Conservation (phyloP, 1,140 invertebrate genomes). For the Battus philenor region DNA sequence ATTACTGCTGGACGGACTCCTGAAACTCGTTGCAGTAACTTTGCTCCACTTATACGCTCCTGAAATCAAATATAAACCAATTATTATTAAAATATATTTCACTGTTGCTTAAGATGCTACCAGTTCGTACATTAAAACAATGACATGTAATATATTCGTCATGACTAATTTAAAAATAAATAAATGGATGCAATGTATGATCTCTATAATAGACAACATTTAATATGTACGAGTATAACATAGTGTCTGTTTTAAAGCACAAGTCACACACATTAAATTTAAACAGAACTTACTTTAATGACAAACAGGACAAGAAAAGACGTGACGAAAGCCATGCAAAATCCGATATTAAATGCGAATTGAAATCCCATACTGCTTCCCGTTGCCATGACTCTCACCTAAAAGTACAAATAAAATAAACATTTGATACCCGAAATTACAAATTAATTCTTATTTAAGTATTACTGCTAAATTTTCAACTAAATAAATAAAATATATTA, state of each 20-base stretch:
- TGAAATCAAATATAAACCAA: slow-evolving; percentile 40
- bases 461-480: too few species aligned
- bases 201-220: too few species aligned
- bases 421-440: too few species aligned
- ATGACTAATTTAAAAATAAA: too few species aligned
- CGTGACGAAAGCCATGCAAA: slow-evolving; percentile 84
- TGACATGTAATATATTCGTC: slow-evolving; percentile 9
- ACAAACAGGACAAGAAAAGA: slow-evolving; percentile 86
- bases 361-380: slow-evolving; percentile 79
- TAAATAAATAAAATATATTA: too few species aligned
- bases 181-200: neutral
- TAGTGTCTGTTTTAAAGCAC: too few species aligned
- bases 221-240: too few species aligned
- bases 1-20: slow-evolving; percentile 83
- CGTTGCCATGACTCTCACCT: slow-evolving; percentile 68
- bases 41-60: slow-evolving; percentile 75
- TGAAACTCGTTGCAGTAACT: slow-evolving; percentile 81
- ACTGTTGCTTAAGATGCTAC: too few species aligned
- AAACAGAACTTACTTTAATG: slow-evolving; percentile 76
- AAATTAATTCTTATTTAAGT: too few species aligned
- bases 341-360: slow-evolving; percentile 79
- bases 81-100: too few species aligned
- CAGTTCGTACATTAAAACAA: too few species aligned
- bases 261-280: too few species aligned
- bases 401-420: slow-evolving; percentile 17